Base-by-base conservation (phyloP, 2,113 vertebrate genomes). In the Oplegnathus fasciatus region DNA sequence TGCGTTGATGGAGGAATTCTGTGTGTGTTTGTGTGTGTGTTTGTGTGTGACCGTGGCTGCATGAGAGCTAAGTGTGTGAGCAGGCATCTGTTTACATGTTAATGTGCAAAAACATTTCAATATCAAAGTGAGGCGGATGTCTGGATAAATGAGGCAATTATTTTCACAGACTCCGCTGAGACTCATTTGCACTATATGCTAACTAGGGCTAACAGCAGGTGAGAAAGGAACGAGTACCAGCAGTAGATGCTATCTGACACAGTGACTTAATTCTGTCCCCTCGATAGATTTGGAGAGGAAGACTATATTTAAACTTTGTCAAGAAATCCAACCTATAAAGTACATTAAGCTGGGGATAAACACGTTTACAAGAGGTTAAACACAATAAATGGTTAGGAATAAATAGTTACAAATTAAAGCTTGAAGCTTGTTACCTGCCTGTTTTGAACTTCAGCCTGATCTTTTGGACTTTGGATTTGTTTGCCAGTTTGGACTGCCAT, bases 91-190 rank as follows among this genome's bases (percentile, higher is more conserved):
- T 92, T 86, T 82, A 83, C 83, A 86, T 80, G 78, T 82, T 86
- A 84, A 88, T 83, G 58, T 10, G 8, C 10, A 20, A 24, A 84
- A 78, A 81, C 17, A 89, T 87, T 76, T 87, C 55, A 87, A 88
- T 83, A 88, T 89, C 83, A 80, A 91, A 88, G 87, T 72, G 70
- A 84, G 58, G 67, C 17, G 32, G 62, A 82, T 85, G 81, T 85
- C 72, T 80, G 79, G 82, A 85, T 87, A 88, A 91, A 88, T 91
- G 82, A 85, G 70, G 54, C 75, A 85, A 82, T 88, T 85, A 88
- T 73, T 88, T 79, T 83, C 82, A 80, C 73, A 5, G 50, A 78
- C 71, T 83, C 86, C 34, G 20, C 34, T 17, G 82, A 83, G 86
- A 82, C 65, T 84, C 72, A 78, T 90, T 91, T 85, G 82, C 81